Evolutionary conservation across 2,888 invertebrate species (phyloP).

Genomic region (Pollenia angustigena): DNA sequence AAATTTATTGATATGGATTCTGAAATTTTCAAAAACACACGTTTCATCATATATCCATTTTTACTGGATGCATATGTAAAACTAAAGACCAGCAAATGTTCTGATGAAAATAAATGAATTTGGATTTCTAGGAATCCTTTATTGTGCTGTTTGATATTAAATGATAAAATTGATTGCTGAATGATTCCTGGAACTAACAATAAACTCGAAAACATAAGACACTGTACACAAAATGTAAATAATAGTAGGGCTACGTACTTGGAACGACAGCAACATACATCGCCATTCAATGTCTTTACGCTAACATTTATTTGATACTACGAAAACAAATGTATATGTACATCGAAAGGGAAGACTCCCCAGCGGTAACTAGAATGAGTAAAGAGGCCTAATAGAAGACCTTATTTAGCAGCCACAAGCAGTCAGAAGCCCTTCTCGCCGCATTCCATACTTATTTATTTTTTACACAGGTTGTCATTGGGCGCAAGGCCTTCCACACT

Average conservation of each 20-base stretch:
- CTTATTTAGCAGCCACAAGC: too few species aligned
- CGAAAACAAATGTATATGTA: too few species aligned
- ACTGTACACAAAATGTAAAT: constrained; percentile 26
- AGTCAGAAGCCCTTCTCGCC: too few species aligned
- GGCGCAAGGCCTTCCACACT: too few species aligned
- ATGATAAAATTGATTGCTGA: not conserved
- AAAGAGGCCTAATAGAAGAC: too few species aligned
- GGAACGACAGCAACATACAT: too few species aligned
- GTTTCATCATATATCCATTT: constrained; percentile 8
- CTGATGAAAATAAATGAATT: not conserved
- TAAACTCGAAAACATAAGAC: not conserved
- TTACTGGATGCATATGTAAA: not conserved
- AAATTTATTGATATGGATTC: constrained; percentile 17
- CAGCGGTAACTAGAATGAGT: too few species aligned
- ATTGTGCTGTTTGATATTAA: not conserved
- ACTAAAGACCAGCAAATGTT: not conserved
- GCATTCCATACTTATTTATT: too few species aligned
- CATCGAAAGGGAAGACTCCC: too few species aligned
- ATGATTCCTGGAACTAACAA: not conserved
- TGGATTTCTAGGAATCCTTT: not conserved
- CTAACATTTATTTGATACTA: too few species aligned
- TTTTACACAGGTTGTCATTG: too few species aligned
- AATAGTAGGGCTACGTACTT: constrained; percentile 6
- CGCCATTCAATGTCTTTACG: too few species aligned
- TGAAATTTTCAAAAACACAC: not conserved